A percentile compares a stretch with the other conserved stretches of the same genome.
Evolutionary conservation across 2,888 invertebrate species (phyloP).

Genomic region (Nomada hirtipes): DNA sequence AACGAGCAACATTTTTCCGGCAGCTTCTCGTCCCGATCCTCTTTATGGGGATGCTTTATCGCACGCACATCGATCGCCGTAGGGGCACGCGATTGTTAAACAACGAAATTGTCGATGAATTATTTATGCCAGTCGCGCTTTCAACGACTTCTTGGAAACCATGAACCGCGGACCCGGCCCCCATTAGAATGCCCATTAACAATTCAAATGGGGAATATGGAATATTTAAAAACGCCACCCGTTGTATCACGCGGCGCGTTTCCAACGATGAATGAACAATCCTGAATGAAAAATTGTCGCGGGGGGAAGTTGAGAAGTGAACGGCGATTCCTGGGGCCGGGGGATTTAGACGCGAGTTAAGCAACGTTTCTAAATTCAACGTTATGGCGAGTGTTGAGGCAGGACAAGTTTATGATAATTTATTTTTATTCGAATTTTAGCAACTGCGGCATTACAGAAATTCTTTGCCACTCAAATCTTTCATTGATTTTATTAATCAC

Average conservation of each 20-base stretch:
- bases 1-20: not conserved
- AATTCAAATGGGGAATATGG: slow-evolving; percentile 39
- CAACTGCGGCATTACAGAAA: too few relatives aligned
- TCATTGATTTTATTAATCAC: too few relatives aligned
- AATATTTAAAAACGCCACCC: slow-evolving; percentile 10
- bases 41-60: slow-evolving; percentile 20
- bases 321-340: not conserved
- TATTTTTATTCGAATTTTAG: too few relatives aligned
- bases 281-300: not conserved
- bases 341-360: not conserved
- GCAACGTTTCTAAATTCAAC: too few relatives aligned
- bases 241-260: not conserved
- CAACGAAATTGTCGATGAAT: slow-evolving; percentile 36
- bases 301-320: not conserved
- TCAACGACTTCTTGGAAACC: slow-evolving; percentile 45
- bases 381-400: too few relatives aligned
- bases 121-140: slow-evolving; percentile 38
- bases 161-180: not conserved
- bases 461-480: too few relatives aligned
- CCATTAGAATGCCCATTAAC: slow-evolving; percentile 36
- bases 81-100: slow-evolving; percentile 17
- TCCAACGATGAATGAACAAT: not conserved
- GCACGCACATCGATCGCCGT: slow-evolving; percentile 2
- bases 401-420: too few relatives aligned
- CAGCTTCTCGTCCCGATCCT: not conserved